Evolutionary conservation across 2,888 invertebrate species (phyloP), one percentile per base, ranked within the genome.

Genomic region (Epirrita christyi): DNA sequence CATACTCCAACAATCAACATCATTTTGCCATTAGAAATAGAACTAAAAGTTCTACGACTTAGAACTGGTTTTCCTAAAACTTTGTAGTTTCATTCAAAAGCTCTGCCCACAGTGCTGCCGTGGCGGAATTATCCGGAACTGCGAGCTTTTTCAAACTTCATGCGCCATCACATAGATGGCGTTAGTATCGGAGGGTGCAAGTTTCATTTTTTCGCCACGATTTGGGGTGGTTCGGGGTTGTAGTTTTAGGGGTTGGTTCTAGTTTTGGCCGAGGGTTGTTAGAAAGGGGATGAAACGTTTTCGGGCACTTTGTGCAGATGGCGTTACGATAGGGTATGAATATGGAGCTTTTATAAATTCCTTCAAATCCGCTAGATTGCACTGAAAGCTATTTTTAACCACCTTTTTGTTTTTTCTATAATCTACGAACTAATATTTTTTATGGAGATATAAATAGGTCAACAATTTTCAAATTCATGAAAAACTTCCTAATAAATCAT

Each of bases 71-170:
- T 81, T 77, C 57, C 61, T 47, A 63, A 36, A 59, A 37, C 50
- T 52, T 49, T 37, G 43, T 21, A 7, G 27, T 75, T 88, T 89
- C 91, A 92, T 92, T 92, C 88, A 92, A 87, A 86, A 92, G 88
- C 84, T 86, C 69, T 36, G 44, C 56, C 67, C 70, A 70, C 43
- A 53, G 80, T 81, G 82, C 81, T 81, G 84, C 78, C 64, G 38
- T 66, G 10, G 70, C 81, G 87, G 83, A 73, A 66, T 71, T 78
- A 70, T 62, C 55, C 53, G 59, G 86, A 90, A 91, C 90, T 88
- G 65, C 58, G 64, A 82, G 78, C 81, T 83, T 85, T 85, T 70
- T 71, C 60, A 55, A 67, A 85, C 85, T 91, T 88, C 81, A 4
- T 68, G 64, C 80, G 57, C 83, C 84, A 83, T 86, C 75, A 76